Conservation (phyloP, 2,888 invertebrate genomes). For the Drosophila colorata region DNA sequence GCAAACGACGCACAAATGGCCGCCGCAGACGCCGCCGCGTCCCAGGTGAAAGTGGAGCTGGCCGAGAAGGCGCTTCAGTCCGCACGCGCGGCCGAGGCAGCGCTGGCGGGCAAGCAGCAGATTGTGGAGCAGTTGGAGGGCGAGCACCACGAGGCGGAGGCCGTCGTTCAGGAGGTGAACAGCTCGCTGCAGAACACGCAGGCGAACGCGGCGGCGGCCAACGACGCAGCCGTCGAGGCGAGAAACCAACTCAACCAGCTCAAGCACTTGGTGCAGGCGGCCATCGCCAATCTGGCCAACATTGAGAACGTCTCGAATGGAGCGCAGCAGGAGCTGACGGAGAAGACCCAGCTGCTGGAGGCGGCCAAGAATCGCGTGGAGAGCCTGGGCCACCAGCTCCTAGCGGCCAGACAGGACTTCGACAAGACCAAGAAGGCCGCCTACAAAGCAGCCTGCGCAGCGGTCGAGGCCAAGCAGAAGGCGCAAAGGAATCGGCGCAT, state of each 20-base stretch:
- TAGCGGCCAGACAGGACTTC: slow-evolving; percentile 88
- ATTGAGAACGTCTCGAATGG: slow-evolving; percentile 88
- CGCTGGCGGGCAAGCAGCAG: slow-evolving; percentile 89
- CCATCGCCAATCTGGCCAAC: slow-evolving; percentile 87
- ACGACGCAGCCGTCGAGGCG: slow-evolving; percentile 88
- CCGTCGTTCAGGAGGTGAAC: slow-evolving; percentile 88
- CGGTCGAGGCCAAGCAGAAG: slow-evolving; percentile 88
- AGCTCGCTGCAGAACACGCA: slow-evolving; percentile 88
- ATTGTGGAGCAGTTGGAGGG: slow-evolving; percentile 89
- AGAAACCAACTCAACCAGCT: slow-evolving; percentile 86
- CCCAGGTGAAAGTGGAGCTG: slow-evolving; percentile 90
- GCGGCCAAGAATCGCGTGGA: slow-evolving; percentile 89
- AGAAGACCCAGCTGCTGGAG: slow-evolving; percentile 89
- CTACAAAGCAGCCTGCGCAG: slow-evolving; percentile 89
- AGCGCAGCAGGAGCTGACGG: slow-evolving; percentile 88
- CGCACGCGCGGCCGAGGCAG: slow-evolving; percentile 90
- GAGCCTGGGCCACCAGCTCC: slow-evolving; percentile 88
- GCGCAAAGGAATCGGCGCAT: slow-evolving; percentile 54
- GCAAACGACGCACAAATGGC: slow-evolving; percentile 91
- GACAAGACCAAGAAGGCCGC: slow-evolving; percentile 89
- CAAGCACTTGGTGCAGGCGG: slow-evolving; percentile 85
- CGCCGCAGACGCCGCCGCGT: slow-evolving; percentile 90
- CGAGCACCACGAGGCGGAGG: slow-evolving; percentile 89
- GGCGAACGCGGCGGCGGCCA: slow-evolving; percentile 88
- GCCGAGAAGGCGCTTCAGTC: slow-evolving; percentile 90